A percentile compares a stretch with the other conserved stretches of the same genome.
phyloP scores from a whole-genome alignment of 2,888 invertebrate species.

The Endomychus coccineus region DNA sequence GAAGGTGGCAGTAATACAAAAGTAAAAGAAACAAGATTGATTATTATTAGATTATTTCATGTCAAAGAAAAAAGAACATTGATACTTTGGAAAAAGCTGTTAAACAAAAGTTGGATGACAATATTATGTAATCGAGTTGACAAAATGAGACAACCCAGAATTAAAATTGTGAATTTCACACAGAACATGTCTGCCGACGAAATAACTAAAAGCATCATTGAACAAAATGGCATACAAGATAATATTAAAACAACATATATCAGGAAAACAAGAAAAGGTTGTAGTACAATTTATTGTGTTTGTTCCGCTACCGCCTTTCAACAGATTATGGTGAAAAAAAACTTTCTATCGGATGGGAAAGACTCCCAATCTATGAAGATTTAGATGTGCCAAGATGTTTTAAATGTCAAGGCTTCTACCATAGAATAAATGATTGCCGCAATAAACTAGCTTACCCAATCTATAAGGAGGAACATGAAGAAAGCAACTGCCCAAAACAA shows the following conservation, averaged over 20 bases:
- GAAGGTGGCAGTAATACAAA: not conserved
- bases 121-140: no score
- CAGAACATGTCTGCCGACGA: not conserved
- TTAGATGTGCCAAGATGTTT: slow-evolving; percentile 2
- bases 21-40: not conserved
- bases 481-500: slow-evolving; percentile 2
- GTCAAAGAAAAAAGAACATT: not conserved
- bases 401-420: not conserved
- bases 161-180: slow-evolving; percentile 1
- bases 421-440: not conserved
- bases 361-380: not conserved
- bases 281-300: not conserved
- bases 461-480: not conserved
- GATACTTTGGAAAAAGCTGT: not conserved
- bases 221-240: no score
- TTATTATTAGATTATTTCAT: slow-evolving; percentile 1
- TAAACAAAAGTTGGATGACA: not conserved
- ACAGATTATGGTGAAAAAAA: not conserved
- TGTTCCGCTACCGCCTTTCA: not conserved
- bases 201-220: not conserved
- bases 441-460: not conserved
- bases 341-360: no score
- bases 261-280: not conserved
- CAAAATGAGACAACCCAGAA: slow-evolving; percentile 2
- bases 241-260: not conserved